Evolutionary conservation across 2,888 invertebrate genomes (phyloP).

Genomic region (Rhogogaster chlorosoma): DNA sequence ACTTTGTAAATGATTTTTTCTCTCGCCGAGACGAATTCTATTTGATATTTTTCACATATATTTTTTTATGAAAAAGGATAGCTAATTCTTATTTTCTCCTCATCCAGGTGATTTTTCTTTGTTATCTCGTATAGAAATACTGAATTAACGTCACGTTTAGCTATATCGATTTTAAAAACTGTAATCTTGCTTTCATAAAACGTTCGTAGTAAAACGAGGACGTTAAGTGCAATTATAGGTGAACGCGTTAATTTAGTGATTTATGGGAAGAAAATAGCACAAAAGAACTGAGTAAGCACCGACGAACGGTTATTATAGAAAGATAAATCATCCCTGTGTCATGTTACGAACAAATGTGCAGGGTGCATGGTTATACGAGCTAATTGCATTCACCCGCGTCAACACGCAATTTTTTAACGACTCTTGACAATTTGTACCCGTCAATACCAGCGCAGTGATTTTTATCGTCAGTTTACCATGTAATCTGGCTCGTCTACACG

Average conservation of each 20-base stretch:
- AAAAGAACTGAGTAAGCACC: background rate
- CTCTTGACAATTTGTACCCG: conserved; percentile 5
- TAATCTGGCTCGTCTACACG: background rate
- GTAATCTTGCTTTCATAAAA: background rate
- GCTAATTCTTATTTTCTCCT: background rate
- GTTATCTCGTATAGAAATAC: background rate
- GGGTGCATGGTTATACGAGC: background rate
- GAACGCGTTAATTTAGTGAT: background rate
- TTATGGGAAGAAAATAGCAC: background rate
- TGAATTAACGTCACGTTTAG: background rate
- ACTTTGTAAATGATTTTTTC: background rate
- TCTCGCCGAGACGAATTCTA: background rate
- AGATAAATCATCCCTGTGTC: conserved; percentile 6
- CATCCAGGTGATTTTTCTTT: background rate
- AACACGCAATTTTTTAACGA: conserved; percentile 2
- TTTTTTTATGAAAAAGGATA: background rate
- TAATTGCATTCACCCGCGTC: background rate
- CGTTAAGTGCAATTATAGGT: background rate
- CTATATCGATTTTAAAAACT: background rate
- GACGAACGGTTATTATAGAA: background rate
- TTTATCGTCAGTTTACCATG: conserved; percentile 7
- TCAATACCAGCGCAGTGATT: conserved; percentile 8
- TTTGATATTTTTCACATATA: background rate
- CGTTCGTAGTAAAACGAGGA: background rate
- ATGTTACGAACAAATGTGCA: background rate